Base-by-base conservation (phyloP, 1,140 invertebrate genomes). In the Andricus grossulariae region DNA sequence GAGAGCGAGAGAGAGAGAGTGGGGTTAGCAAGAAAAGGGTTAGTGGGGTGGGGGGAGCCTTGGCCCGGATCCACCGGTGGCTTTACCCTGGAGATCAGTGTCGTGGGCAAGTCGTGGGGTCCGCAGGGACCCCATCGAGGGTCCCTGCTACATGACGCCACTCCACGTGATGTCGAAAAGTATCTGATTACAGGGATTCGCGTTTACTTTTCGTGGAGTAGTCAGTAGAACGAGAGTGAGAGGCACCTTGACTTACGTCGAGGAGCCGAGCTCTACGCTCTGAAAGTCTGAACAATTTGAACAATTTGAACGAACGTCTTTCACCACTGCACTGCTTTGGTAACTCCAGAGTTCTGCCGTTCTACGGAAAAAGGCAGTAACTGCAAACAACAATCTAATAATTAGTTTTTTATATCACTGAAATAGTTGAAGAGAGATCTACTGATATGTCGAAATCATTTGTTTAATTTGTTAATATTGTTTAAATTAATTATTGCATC, bases 31-130 rank as follows among this genome's bases (percentile, higher is more conserved):
- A 32, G 25, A 32, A 32, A 32, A 50, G 32, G 66, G 51, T 8
- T 45, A 71, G 45, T 74, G 57, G 74, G 80, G 81, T 77, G 82
- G 83, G 80, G 76, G 75, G 77, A 76, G 81, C 84, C 84, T 87
- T 87, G 85, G 82, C 83, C 83, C 80, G 81, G 80, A 84, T 85
- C 75, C 78, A 71, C 11, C 51, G 71, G 54, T 73, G 78, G 72
- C 74, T 76, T 76, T 74, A 80, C 72, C 78, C 74, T 76, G 78
- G 72, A 76, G 75, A 51, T 45, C 25, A 25, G 54, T 50, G 49
- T 55, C 52, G 52, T 73, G 51, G 25, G 39, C 55, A 50, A n/a
- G 54, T 66, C 57, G 32, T 66, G 57, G 57, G 57, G 60, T 45
- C 32, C 25, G n/a, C 15, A 10, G 16, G 60, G 60, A 66, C 32